Percentiles rank a stretch among this genome's conserved stretches.
These are phyloP conservation scores for Plutomurus gul DNA, from an alignment of 1,140 invertebrate genomes.

Conservation along the genomic window DNA sequence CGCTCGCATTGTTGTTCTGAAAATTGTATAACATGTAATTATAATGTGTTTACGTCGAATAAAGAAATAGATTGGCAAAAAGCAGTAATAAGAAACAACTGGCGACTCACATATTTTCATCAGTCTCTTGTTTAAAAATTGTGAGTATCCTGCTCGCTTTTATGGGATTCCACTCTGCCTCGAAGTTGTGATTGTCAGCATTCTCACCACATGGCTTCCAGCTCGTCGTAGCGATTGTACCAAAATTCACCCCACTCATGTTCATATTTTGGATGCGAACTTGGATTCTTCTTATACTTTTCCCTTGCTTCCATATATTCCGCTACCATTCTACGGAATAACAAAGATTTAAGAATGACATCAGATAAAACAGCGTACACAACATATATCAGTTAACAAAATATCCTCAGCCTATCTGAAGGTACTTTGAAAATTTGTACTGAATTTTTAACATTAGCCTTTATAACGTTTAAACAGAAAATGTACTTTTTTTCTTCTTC, in stretches of 20 bases:
- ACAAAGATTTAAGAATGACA: no score
- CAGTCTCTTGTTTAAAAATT: neutral
- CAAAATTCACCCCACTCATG: neutral
- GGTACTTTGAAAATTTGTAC: neutral
- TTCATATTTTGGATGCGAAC: neutral
- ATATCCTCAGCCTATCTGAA: neutral
- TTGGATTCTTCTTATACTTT: neutral
- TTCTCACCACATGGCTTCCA: neutral
- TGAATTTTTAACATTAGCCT: neutral
- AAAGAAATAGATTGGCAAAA: neutral
- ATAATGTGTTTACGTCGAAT: neutral
- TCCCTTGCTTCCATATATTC: neutral
- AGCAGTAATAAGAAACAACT: neutral
- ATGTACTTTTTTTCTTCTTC: neutral
- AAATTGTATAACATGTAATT: neutral
- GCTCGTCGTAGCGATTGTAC: neutral
- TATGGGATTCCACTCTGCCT: neutral
- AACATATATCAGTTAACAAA: neutral
- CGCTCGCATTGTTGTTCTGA: neutral
- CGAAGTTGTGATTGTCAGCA: neutral
- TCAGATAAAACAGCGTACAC: no score
- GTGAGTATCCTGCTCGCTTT: neutral
- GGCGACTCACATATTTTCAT: neutral
- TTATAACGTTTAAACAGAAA: neutral
- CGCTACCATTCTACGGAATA: neutral